phyloP scores from a whole-genome alignment of 2,113 vertebrate genomes.

The Scolopax mira region DNA sequence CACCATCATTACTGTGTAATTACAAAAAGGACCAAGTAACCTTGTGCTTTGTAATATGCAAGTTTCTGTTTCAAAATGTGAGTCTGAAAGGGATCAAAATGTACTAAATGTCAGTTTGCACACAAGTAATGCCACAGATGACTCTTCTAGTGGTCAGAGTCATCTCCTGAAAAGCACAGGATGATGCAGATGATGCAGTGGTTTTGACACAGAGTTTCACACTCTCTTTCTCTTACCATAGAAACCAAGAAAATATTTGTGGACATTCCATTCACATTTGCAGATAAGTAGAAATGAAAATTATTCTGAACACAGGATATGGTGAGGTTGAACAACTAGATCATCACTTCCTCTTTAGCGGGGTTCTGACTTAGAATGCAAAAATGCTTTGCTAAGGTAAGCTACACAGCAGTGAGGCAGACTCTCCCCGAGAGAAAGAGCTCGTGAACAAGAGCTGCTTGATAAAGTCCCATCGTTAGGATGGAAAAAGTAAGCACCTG shows the following conservation, averaged over 20 bases:
- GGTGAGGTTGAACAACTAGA: conserved; percentile 46
- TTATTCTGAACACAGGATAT: conserved; percentile 74
- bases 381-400: conserved; percentile 46
- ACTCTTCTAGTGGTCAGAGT: background rate
- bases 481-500: background rate
- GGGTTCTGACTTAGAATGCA: conserved; percentile 23
- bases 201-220: conserved; percentile 59
- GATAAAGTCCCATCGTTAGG: background rate
- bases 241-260: conserved; percentile 79
- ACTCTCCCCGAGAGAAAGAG: background rate
- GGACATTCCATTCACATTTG: conserved; percentile 73
- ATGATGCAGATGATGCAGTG: conserved; percentile 43
- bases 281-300: conserved; percentile 77
- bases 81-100: conserved; percentile 56
- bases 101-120: conserved; percentile 27
- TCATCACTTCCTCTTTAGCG: conserved; percentile 66
- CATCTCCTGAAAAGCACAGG: conserved; percentile 65
- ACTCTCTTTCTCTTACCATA: conserved; percentile 64
- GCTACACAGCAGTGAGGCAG: background rate
- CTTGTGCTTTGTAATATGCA: background rate
- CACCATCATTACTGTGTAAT: background rate
- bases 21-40: conserved; percentile 12
- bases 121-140: conserved; percentile 45
- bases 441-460: background rate
- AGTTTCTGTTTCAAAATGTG: conserved; percentile 34